Conservation (phyloP, 2,113 vertebrate genomes). For the Lutjanus erythropterus region DNA sequence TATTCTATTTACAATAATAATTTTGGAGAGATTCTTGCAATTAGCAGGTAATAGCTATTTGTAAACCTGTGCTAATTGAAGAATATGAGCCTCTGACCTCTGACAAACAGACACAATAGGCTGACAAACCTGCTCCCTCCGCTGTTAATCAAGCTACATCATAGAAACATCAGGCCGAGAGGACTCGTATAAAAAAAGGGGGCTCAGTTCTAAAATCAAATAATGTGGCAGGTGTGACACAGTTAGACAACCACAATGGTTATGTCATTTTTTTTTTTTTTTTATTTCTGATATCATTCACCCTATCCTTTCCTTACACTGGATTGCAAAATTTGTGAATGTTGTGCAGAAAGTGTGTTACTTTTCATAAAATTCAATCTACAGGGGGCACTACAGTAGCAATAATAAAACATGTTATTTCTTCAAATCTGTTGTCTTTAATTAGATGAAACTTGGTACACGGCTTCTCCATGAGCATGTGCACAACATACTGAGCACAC, state of each 20-base stretch:
- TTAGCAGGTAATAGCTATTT: not conserved
- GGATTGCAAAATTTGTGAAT: too few relatives aligned
- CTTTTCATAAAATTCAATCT: too few relatives aligned
- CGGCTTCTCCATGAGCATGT: too few relatives aligned
- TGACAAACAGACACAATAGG: not conserved
- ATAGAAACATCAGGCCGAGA: not conserved
- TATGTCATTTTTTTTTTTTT: not conserved
- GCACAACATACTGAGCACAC: too few relatives aligned
- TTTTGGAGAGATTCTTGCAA: not conserved
- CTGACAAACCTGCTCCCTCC: slow-evolving; percentile 1
- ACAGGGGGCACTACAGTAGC: too few relatives aligned
- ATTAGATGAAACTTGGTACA: too few relatives aligned
- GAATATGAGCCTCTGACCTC: not conserved
- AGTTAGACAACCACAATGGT: slow-evolving; percentile 7
- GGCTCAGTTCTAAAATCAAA: slow-evolving; percentile 7
- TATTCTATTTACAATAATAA: too few relatives aligned
- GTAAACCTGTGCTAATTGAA: not conserved
- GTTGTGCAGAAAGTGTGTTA: too few relatives aligned
- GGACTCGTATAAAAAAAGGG: slow-evolving; percentile 13
- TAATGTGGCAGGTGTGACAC: not conserved
- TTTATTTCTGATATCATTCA: not conserved
- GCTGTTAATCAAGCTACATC: slow-evolving; percentile 17
- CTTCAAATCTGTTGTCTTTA: too few relatives aligned
- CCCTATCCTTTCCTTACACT: not conserved
- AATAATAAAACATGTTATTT: too few relatives aligned